Evolutionary conservation across 1,140 invertebrate species (phyloP), one percentile per base, ranked within the genome.

Genomic region (Pachyrhynchus sulphureomaculatus): DNA sequence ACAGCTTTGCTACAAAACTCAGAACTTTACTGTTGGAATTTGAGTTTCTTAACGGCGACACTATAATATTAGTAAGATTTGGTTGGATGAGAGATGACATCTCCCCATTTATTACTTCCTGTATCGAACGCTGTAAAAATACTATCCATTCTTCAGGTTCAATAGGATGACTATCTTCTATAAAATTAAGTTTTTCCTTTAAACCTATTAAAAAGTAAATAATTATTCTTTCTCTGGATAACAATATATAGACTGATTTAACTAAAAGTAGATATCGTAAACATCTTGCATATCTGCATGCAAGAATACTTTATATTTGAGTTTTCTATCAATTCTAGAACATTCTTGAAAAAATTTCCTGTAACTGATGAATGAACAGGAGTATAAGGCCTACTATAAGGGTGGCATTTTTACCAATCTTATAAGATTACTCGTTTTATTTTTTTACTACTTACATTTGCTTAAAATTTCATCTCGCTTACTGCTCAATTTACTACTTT

Each of bases 91-190:
- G 75, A 1, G 86, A 88, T 58, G 83, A 85, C 1, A 89, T 80
- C 74, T 91, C 88, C 0, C 87, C 87, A 34, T 86, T 83, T 75
- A 91, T 84, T 0, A 91, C 80, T 76, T 88, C 86, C 69, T 81
- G 82, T 66, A 86, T 85, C 44, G 85, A 84, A 34, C 83, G 81
- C 69, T 88, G 84, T 2, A 91, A 62, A 79, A 92, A 84, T 47
- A 86, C 83, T 72, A 90, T 80, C 90, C 90, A 93, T 76, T 93
- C 90, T 61, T 91, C 90, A 63, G 89, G 85, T 77, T 93, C 89
- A 47, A 92, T 89, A 4, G 86, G 84, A 29, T 81, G 80, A 20
- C 79, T 77, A 0, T 80, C 72, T 42, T 78, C 76, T 29, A 68
- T 68, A 3, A 79, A 75, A 37, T 76, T 74, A 68, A 70, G 63